These are phyloP conservation scores for Drosophila pachea DNA, from an alignment of 1,140 invertebrate genomes.

Conservation along the genomic window DNA sequence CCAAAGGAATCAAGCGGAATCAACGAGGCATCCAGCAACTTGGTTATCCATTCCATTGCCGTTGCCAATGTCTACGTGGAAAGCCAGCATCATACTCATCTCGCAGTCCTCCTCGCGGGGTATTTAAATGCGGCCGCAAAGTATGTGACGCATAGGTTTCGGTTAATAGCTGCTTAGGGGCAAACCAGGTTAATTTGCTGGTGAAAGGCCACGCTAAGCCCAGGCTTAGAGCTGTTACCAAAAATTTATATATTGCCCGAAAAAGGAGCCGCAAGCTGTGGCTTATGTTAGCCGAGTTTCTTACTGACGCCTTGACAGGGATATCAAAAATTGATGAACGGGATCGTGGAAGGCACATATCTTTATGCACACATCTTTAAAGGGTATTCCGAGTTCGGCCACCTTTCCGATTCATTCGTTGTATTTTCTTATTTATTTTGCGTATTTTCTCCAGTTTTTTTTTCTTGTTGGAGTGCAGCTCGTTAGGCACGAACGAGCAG, in stretches of 20 bases:
- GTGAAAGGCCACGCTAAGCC: too few species aligned
- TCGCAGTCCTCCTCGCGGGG: too few species aligned
- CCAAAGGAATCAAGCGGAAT: conserved; percentile 63
- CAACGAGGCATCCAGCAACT: conserved; percentile 70
- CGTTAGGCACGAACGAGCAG: conserved; percentile 75
- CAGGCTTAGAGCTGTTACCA: too few species aligned
- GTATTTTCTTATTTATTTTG: conserved; percentile 15
- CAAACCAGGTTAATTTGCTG: too few species aligned
- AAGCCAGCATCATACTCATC: conserved; percentile 44
- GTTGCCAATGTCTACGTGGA: conserved; percentile 23
- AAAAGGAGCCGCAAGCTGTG: too few species aligned
- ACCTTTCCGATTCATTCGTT: not conserved
- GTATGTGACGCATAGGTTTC: not conserved
- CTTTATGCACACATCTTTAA: not conserved
- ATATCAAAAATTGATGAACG: too few species aligned
- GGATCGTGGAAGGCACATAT: too few species aligned
- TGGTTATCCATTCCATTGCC: conserved; percentile 64
- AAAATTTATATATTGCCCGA: too few species aligned
- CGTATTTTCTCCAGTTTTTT: not conserved
- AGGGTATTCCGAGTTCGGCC: conserved; percentile 1
- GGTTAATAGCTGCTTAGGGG: too few species aligned
- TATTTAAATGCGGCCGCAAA: not conserved
- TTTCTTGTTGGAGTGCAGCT: conserved; percentile 59
- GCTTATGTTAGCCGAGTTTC: too few species aligned
- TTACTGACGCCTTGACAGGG: too few species aligned